Evolutionary conservation across 2,797 vertebrate genomes (phyloP).

Genomic region (Cuniculus paca): DNA sequence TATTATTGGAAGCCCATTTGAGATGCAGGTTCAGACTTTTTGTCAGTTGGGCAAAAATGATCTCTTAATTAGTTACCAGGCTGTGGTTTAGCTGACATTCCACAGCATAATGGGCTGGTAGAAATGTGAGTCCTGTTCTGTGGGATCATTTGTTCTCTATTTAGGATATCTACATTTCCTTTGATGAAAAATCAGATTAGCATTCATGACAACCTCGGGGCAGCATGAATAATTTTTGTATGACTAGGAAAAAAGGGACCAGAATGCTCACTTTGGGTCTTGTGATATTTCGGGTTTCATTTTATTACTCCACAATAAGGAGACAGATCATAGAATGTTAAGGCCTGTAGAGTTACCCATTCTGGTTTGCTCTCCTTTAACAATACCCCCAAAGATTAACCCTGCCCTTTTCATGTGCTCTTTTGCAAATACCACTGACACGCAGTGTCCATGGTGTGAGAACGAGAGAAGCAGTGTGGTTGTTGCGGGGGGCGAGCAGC

Average conservation of each 20-base stretch:
- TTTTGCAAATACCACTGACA: slow-evolving; percentile 38
- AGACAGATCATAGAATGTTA: neutral
- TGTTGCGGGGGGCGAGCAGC: slow-evolving; percentile 72
- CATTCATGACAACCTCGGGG: neutral
- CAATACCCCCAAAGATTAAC: neutral
- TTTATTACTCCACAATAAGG: neutral
- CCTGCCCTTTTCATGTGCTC: neutral
- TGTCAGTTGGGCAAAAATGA: neutral
- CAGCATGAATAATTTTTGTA: neutral
- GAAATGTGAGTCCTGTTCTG: neutral
- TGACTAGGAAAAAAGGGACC: neutral
- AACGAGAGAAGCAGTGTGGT: slow-evolving; percentile 45
- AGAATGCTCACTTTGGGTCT: neutral
- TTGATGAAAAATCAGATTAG: neutral
- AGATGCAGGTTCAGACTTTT: neutral
- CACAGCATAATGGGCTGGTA: neutral
- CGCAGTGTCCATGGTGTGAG: neutral
- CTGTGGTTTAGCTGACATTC: neutral
- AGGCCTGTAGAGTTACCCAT: neutral
- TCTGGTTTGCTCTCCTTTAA: neutral
- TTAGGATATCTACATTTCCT: neutral
- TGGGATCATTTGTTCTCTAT: neutral
- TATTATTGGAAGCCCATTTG: neutral
- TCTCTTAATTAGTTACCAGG: neutral
- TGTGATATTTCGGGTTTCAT: neutral